Evolutionary conservation across 2,888 invertebrate genomes (phyloP), one percentile per base, ranked within the genome.

Genomic region (Dryocosmus kuriphilus): DNA sequence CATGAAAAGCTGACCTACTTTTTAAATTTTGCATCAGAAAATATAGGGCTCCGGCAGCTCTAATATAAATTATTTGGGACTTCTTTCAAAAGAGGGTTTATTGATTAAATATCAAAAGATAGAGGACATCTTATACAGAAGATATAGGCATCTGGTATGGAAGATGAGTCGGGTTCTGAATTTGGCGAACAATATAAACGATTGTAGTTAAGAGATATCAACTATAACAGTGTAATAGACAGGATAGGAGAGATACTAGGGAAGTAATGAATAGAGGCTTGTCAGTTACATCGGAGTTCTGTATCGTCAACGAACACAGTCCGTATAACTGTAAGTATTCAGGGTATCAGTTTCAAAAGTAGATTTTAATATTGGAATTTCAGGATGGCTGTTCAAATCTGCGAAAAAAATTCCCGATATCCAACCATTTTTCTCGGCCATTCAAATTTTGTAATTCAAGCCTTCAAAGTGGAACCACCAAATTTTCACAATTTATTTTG

Each of bases 181-280:
- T 71, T 71, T 71, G 46, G 27, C 30, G 30, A 57, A 57, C 24
- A 51, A 51, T 71, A 67, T 67, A 46, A 67, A 67, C 67, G 46
- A 41, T 78, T 79, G 65, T 80, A 81, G 77, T 79, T 82, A 79
- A 83, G 81, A 83, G 83, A 75, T 84, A 85, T 86, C 84, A 85
- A 83, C 85, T 85, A 88, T 88, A 89, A 88, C 88, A 90, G 85
- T 90, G 89, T 91, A 90, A 91, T 90, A 82, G 81, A 82, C 80
- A 82, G 82, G 90, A 91, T 90, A 89, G 89, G 89, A 89, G 89
- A 89, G 88, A 90, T 86, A 86, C 88, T 89, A 87, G 90, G 90
- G 90, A 91, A 91, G 89, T 89, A 88, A 90, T 86, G 89, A 90
- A 86, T 88, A 87, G 88, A 86, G 88, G 87, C 82, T 88, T 86